Evolutionary conservation across 2,888 invertebrate genomes (phyloP).

Genomic region (Beris chalybata): DNA sequence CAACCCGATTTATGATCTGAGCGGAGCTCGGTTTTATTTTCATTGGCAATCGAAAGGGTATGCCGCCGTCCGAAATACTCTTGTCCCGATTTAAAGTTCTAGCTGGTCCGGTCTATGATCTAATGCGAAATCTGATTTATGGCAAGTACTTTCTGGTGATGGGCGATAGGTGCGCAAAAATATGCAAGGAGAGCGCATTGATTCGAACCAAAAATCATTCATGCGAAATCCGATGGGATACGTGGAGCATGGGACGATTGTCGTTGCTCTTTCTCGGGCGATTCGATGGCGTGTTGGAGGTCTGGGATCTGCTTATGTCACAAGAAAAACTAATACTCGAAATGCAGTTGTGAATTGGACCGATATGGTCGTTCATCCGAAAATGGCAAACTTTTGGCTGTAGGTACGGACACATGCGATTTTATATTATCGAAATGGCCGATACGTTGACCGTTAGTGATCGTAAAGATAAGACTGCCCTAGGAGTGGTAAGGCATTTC

Average conservation of each 20-base stretch:
- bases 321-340: conserved; percentile 66
- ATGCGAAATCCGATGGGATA: conserved; percentile 72
- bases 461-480: conserved; percentile 68
- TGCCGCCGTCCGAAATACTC: conserved; percentile 66
- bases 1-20: conserved; percentile 74
- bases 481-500: conserved; percentile 59
- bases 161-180: conserved; percentile 64
- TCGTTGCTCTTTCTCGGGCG: conserved; percentile 70
- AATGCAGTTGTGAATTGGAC: conserved; percentile 60
- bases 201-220: conserved; percentile 78
- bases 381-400: conserved; percentile 54
- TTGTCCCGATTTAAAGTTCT: conserved; percentile 60
- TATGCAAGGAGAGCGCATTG: conserved; percentile 83
- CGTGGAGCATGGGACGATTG: conserved; percentile 74
- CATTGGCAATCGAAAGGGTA: conserved; percentile 71
- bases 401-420: conserved; percentile 67
- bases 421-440: conserved; percentile 68
- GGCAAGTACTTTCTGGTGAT: conserved; percentile 67
- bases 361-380: conserved; percentile 67
- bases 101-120: conserved; percentile 79
- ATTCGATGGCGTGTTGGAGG: conserved; percentile 73
- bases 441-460: conserved; percentile 66
- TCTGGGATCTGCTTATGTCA: conserved; percentile 88
- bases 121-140: conserved; percentile 70
- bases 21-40: conserved; percentile 69